Percentiles rank a stretch among this genome's conserved stretches.
These are phyloP conservation scores for Plagodis dolabraria DNA, from an alignment of 2,888 invertebrate genomes.

Conservation along the genomic window DNA sequence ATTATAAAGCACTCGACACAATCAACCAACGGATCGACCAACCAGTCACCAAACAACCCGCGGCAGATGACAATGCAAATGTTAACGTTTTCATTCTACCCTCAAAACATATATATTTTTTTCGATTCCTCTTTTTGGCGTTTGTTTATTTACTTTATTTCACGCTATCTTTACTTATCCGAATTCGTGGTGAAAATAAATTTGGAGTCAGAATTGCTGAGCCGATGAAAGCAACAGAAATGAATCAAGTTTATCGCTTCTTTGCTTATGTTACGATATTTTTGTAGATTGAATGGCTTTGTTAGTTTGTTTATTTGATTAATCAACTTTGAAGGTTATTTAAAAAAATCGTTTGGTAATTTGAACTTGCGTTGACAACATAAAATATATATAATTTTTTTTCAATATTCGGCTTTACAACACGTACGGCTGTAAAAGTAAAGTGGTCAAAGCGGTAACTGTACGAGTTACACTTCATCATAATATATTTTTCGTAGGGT, in stretches of 20 bases:
- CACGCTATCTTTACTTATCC: constrained; percentile 33
- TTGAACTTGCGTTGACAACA: no score
- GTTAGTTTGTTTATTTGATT: background rate
- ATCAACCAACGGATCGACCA: constrained; percentile 10
- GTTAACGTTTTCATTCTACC: constrained; percentile 42
- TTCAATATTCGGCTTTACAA: no score
- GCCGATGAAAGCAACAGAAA: constrained; percentile 21
- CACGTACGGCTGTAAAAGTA: no score
- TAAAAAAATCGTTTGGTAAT: no score
- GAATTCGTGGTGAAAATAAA: constrained; percentile 30
- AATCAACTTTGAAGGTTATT: no score
- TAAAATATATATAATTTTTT: no score
- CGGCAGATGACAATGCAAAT: constrained; percentile 43
- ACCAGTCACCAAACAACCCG: constrained; percentile 21
- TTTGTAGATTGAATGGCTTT: background rate
- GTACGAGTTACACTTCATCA: no score
- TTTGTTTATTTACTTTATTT: constrained; percentile 41
- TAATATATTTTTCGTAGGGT: no score
- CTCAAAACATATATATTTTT: constrained; percentile 38
- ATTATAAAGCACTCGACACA: background rate
- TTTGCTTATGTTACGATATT: constrained; percentile 21
- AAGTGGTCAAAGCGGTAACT: no score
- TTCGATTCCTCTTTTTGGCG: constrained; percentile 37
- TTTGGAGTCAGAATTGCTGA: constrained; percentile 29
- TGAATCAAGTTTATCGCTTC: constrained; percentile 31